phyloP scores from a whole-genome alignment of 1,140 invertebrate species.

The Radopholus similis region DNA sequence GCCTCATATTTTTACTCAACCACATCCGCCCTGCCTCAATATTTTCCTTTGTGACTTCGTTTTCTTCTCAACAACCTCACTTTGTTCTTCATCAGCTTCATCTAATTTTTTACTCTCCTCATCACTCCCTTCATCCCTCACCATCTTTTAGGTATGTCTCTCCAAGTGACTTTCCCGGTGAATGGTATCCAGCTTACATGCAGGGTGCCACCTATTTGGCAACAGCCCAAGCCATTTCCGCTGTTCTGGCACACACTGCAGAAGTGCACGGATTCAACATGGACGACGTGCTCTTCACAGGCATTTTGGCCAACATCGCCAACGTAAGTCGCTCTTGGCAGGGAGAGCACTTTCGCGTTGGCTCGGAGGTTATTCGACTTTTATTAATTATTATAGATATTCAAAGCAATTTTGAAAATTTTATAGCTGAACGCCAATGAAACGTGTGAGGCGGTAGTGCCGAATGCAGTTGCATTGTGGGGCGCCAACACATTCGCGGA shows the following conservation, averaged over 20 bases:
- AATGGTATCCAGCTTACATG: conserved; percentile 13
- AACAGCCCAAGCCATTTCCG: background rate
- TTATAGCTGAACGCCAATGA: too few relatives aligned
- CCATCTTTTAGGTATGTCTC: background rate
- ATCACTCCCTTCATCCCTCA: background rate
- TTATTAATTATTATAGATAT: too few relatives aligned
- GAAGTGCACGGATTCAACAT: conserved; percentile 1
- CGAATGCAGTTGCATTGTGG: too few relatives aligned
- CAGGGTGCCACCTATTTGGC: conserved; percentile 17
- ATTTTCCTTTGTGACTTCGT: background rate
- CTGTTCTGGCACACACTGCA: background rate
- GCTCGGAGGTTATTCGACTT: too few relatives aligned
- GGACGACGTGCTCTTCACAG: background rate
- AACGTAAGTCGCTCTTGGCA: background rate
- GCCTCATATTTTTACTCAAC: too few relatives aligned
- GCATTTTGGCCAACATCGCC: background rate
- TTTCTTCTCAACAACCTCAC: background rate
- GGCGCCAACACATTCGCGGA: too few relatives aligned
- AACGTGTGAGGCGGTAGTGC: too few relatives aligned
- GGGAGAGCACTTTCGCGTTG: too few relatives aligned
- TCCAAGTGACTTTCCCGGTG: background rate
- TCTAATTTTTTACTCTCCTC: background rate
- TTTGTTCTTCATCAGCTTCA: background rate
- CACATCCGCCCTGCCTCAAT: too few relatives aligned
- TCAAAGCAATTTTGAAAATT: too few relatives aligned